Evolutionary conservation across 2,797 vertebrate genomes (phyloP).

Genomic region (Notolepis coatsorum): DNA sequence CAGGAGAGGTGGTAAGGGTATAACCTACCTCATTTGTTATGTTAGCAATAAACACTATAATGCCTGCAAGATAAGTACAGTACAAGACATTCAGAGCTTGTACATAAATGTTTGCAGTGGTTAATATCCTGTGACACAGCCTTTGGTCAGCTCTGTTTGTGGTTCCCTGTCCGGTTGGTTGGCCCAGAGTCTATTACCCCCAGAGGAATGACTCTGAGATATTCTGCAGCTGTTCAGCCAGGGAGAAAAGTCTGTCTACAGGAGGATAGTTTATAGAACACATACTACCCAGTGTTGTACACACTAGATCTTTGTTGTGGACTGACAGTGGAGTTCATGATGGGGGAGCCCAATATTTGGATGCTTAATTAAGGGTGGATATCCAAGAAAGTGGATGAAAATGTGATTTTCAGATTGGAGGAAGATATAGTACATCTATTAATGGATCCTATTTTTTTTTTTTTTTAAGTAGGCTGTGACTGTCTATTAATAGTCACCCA

Average conservation of each 20-base stretch:
- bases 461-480: not conserved
- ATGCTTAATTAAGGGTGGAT: no score
- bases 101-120: constrained; percentile 33
- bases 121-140: constrained; percentile 28
- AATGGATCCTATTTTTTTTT: no score
- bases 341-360: no score
- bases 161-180: constrained; percentile 9
- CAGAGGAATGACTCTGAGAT: constrained; percentile 39
- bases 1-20: not conserved
- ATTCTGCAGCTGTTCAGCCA: constrained; percentile 57
- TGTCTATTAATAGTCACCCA: not conserved
- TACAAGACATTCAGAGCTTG: not conserved
- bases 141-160: constrained; percentile 13
- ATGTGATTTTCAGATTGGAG: no score
- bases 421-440: no score
- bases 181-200: constrained; percentile 10
- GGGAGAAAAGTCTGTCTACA: constrained; percentile 6
- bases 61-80: constrained; percentile 14
- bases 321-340: no score
- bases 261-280: constrained; percentile 4
- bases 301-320: no score
- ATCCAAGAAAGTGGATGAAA: no score
- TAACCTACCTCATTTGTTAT: not conserved
- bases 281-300: no score
- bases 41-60: constrained; percentile 27